Conservation (phyloP, 2,888 invertebrate genomes). For the Sialis fuliginosa region DNA sequence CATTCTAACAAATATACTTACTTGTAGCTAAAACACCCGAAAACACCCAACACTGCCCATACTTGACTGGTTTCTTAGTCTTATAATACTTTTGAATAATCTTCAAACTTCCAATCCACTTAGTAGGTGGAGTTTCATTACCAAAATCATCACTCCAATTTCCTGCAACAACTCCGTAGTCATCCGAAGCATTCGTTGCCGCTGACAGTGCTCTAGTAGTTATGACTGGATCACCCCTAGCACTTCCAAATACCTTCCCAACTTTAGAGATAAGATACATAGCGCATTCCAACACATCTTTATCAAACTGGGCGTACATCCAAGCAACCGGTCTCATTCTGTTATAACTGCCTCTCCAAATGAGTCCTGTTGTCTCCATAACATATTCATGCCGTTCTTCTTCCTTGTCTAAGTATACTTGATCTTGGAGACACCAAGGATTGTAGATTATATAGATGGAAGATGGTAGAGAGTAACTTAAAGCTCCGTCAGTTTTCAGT, state of each 20-base stretch:
- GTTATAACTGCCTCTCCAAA: conserved; percentile 80
- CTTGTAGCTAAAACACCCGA: conserved; percentile 76
- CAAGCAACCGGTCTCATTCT: conserved; percentile 70
- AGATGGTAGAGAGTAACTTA: conserved; percentile 59
- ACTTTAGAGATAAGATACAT: conserved; percentile 50
- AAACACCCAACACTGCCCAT: conserved; percentile 92
- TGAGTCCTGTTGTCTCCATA: conserved; percentile 70
- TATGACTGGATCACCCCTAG: conserved; percentile 60
- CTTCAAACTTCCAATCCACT: conserved; percentile 77
- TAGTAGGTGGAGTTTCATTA: conserved; percentile 71
- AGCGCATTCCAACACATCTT: conserved; percentile 62
- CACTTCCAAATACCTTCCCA: conserved; percentile 33
- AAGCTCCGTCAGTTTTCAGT: conserved; percentile 43
- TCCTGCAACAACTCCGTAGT: conserved; percentile 69
- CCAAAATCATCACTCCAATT: conserved; percentile 79
- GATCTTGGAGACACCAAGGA: conserved; percentile 67
- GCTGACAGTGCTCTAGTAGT: conserved; percentile 69
- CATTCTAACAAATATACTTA: conserved; percentile 21
- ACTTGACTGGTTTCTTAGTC: conserved; percentile 75
- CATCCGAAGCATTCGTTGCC: conserved; percentile 73
- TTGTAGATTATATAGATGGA: conserved; percentile 74
- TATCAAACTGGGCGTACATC: conserved; percentile 83
- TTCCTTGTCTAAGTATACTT: conserved; percentile 44
- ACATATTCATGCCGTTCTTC: conserved; percentile 69
- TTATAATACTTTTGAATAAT: conserved; percentile 73